Base-by-base conservation (phyloP, 1,140 invertebrate genomes). In the Drosophila mayri region DNA sequence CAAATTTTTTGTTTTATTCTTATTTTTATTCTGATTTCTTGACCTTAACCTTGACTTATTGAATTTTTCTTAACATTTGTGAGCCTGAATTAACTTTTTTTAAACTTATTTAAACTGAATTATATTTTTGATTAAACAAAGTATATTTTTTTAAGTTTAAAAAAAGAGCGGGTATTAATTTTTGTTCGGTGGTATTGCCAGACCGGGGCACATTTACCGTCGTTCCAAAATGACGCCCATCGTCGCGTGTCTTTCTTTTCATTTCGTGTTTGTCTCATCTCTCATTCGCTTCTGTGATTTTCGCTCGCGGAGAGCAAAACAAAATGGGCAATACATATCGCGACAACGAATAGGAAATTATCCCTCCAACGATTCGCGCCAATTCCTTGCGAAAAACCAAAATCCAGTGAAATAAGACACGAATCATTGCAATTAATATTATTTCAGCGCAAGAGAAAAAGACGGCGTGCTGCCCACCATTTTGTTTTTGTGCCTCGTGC, bases 321-420 rank as follows among this genome's bases (percentile, higher is more conserved):
- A 70, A 70, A 70, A 67, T 70, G 11, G 11, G 63, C 46, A 68
- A 67, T 38, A 62, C 47, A 67, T 67, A 73, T 54, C 20, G 35
- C 28, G 37, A 64, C 44, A 28, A 54, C 59, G 43, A 73, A 73
- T 73, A 41, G 38, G 54, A 71, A 73, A 60, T 49, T 49, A 41
- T 73, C 35, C 66, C 70, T 46, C n/a, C 43, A 59, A n/a, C 35
- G 12, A 71, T 71, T 73, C 70, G 70, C 70, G 70, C 70, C 70
- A 71, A 71, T 38, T 70, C 43, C 43, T 16, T 12, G 25, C 6
- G 2, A 65, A 67, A 64, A 49, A 63, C 4, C n/a, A 14, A 49
- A 40, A 65, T 10, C 12, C 8, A 11, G 3, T 55, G 14, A 43
- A 62, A 35, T n/a, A 64, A 22, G 16, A 67, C 16, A 28, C n/a